Percentiles rank a stretch among this genome's conserved stretches.
These are phyloP conservation scores for Oreocharis arfaki DNA, from an alignment of 2,113 vertebrate species.

Conservation along the genomic window DNA sequence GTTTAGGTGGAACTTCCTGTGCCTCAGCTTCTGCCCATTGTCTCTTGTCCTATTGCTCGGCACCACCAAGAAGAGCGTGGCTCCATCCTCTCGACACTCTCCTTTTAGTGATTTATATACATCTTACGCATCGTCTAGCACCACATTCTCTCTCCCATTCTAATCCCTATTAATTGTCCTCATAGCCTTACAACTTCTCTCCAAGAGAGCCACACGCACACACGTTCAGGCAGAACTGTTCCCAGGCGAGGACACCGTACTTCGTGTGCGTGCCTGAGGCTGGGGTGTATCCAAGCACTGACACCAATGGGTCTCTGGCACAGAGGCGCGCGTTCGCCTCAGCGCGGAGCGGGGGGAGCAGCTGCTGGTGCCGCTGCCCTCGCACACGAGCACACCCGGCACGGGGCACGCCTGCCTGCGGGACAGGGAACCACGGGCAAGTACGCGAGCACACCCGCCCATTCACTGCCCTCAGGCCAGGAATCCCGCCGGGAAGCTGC, in stretches of 20 bases:
- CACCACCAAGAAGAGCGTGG: neutral
- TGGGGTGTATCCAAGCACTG: fast-evolving
- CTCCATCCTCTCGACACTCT: no score
- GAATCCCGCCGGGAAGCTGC: neutral
- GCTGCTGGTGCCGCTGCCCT: fast-evolving
- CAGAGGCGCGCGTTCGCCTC: fast-evolving
- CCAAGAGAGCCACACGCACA: fast-evolving
- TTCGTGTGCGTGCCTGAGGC: fast-evolving
- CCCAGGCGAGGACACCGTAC: fast-evolving
- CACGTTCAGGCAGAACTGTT: fast-evolving
- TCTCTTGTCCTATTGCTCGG: neutral
- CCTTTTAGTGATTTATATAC: neutral
- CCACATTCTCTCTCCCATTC: fast-evolving
- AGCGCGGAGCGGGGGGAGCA: neutral
- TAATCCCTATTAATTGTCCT: neutral
- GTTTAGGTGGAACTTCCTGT: neutral
- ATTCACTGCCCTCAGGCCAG: neutral
- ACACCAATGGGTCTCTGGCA: fast-evolving
- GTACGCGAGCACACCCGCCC: neutral
- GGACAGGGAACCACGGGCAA: neutral
- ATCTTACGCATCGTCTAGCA: neutral
- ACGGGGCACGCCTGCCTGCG: neutral
- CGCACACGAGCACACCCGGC: fast-evolving
- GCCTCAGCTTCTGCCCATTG: neutral
- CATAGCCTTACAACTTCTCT: neutral